Evolutionary conservation across 1,140 invertebrate genomes (phyloP), one percentile per base, ranked within the genome.

Genomic region (Hycleus phaleratus): DNA sequence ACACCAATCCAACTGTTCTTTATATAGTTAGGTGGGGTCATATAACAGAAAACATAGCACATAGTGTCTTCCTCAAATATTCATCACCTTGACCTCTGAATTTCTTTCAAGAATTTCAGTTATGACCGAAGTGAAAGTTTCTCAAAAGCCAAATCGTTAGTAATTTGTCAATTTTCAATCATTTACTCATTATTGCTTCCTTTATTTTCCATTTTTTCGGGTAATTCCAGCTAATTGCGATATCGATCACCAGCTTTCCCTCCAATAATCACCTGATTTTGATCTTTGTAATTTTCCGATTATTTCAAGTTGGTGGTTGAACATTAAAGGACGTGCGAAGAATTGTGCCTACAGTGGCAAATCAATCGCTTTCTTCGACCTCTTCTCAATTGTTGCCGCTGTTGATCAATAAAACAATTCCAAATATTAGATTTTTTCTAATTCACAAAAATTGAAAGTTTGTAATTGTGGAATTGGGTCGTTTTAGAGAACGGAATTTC

Each of bases 81-180:
- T 32, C 7, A 47, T 55, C 45, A 43, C 52, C 52, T 55, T 55
- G 52, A 55, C 52, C 52, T 55, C 52, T 55, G 44, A 55, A 53
- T 55, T 55, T 46, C 52, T 55, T 47, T 38, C 44, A 46, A 55
- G 52, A 55, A 55, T 55, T 38, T 44, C 32, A 55, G 45, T 46
- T 45, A 53, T 38, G 52, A 47, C 18, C 51, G 42, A 7, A 53
- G 51, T 53, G 51, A 53, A 53, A 53, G 51, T 45, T 53, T 11
- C 46, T 53, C 44, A 38, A 42, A 32, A 53, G 45, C 38, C 44
- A 53, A 53, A 12, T 45, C 26, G 52, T 46, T 26, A 24, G 7
- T 24, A 51, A 51, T 51, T 18, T 18, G 48, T 38, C 10, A 11
- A n/a, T 11, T 26, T 12, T 43, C 42, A 43, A 52, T 44, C n/a